Evolutionary conservation across 2,888 invertebrate genomes (phyloP), one percentile per base, ranked within the genome.

Genomic region (Cataglyphis cursor): DNA sequence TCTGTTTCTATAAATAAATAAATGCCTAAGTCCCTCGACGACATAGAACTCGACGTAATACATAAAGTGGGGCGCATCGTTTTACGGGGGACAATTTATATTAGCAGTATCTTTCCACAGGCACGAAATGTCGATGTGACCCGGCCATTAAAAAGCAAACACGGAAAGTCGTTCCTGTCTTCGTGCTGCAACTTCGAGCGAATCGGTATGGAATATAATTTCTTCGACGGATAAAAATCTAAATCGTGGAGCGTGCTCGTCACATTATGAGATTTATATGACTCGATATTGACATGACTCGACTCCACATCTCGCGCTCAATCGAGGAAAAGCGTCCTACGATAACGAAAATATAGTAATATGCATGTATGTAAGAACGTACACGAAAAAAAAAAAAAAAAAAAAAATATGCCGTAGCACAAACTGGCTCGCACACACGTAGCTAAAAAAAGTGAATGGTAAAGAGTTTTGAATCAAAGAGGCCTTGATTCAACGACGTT

Each of bases 401-500:
- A 31, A 35, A 35, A 73, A 62, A 76, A 66, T n/a, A 80, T 44
- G 78, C 78, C 78, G 78, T 80, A 85, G 75, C 65, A 75, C 81
- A 51, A 84, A 81, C 68, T 70, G 81, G 83, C 87, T 82, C 73
- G 78, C 28, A 70, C 80, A 62, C 62, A 80, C 31, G 65, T 74
- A 72, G 72, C 72, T 51, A 66, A 73, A 85, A 44, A 59, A 81
- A 85, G 86, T 88, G 89, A 82, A 84, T 81, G 81, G 86, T 87
- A 84, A 75, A 85, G 86, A 80, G 68, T 86, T 87, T 90, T 92
- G 92, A 92, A 91, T 92, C 92, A 92, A 89, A 88, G 92, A 91
- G 92, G 92, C 92, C 92, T 92, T 92, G 92, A 92, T 92, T 92
- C 92, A 92, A 92, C 92, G 92, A 92, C 90, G 90, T 92, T 92